A percentile compares a stretch with the other conserved stretches of the same genome.
These are phyloP conservation scores for Galerucella nymphaeae DNA, from an alignment of 2,888 invertebrate genomes.

Conservation along the genomic window DNA sequence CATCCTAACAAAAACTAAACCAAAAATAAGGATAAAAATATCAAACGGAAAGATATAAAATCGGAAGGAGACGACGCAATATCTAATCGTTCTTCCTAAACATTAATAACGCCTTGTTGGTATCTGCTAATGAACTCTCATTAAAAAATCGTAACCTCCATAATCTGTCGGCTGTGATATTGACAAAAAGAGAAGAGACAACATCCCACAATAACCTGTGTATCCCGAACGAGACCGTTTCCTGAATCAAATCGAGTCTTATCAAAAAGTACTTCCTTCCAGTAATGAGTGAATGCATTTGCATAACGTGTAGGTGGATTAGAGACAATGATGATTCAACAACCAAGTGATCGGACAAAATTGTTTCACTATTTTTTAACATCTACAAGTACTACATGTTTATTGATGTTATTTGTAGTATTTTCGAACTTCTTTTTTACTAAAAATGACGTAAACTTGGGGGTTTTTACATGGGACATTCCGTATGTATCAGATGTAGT, in stretches of 20 bases:
- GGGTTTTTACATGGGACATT: too few species aligned
- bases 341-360: neutral
- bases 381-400: too few species aligned
- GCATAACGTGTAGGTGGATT: slow-evolving; percentile 42
- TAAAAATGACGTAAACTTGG: too few species aligned
- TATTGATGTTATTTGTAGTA: too few species aligned
- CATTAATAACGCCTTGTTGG: slow-evolving; percentile 21
- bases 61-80: slow-evolving; percentile 13
- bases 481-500: too few species aligned
- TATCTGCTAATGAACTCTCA: slow-evolving; percentile 37
- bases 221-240: slow-evolving; percentile 43
- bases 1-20: too few species aligned
- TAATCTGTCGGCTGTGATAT: slow-evolving; percentile 39
- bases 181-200: slow-evolving; percentile 34
- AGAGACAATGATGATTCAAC: slow-evolving; percentile 25
- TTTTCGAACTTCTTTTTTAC: too few species aligned
- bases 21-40: neutral
- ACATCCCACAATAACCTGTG: slow-evolving; percentile 45
- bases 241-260: slow-evolving; percentile 44
- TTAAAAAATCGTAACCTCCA: slow-evolving; percentile 27
- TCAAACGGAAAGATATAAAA: neutral
- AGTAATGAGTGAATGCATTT: slow-evolving; percentile 43
- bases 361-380: too few species aligned
- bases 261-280: slow-evolving; percentile 49
- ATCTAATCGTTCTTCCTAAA: slow-evolving; percentile 28